Evolutionary conservation across 2,888 invertebrate species (phyloP).

Genomic region (Ferdinandea cuprea): DNA sequence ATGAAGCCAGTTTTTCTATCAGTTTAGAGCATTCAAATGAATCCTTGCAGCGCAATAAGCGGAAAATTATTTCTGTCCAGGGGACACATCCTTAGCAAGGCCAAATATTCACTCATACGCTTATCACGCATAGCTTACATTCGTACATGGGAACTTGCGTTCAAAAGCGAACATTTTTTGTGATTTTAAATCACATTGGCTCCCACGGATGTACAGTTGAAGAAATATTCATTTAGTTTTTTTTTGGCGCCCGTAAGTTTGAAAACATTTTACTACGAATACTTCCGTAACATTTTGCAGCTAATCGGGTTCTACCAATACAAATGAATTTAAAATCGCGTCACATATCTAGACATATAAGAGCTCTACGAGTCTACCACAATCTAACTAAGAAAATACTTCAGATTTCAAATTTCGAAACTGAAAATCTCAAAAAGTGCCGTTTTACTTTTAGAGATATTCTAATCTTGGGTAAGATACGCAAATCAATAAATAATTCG

Average conservation of each 20-base stretch:
- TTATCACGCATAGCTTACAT: too few relatives aligned
- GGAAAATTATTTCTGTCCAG: slow-evolving; percentile 39
- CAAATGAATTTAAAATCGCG: slow-evolving; percentile 22
- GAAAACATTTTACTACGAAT: slow-evolving; percentile 11
- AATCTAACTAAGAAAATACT: slow-evolving; percentile 25
- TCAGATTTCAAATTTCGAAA: slow-evolving; percentile 39
- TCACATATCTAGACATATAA: slow-evolving; percentile 18
- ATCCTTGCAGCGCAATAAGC: slow-evolving; percentile 39
- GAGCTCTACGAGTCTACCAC: neutral
- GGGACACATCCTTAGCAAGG: slow-evolving; percentile 24
- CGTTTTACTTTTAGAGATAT: slow-evolving; percentile 1
- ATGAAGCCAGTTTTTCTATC: slow-evolving; percentile 10
- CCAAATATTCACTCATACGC: slow-evolving; percentile 22
- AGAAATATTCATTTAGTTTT: slow-evolving; percentile 46
- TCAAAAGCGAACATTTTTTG: slow-evolving; percentile 21
- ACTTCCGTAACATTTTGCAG: slow-evolving; percentile 12
- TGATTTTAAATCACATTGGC: slow-evolving; percentile 33
- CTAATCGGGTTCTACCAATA: too few relatives aligned
- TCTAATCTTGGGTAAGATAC: slow-evolving; percentile 31
- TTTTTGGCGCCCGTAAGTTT: neutral
- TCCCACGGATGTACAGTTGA: slow-evolving; percentile 7
- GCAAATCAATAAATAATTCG: slow-evolving; percentile 48
- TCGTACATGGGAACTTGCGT: neutral
- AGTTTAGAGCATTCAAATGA: slow-evolving; percentile 19
- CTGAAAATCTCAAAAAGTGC: slow-evolving; percentile 19